Evolutionary conservation across 23 tunicate genomes (phyloP).

Genomic region (Halocynthia aurantium): DNA sequence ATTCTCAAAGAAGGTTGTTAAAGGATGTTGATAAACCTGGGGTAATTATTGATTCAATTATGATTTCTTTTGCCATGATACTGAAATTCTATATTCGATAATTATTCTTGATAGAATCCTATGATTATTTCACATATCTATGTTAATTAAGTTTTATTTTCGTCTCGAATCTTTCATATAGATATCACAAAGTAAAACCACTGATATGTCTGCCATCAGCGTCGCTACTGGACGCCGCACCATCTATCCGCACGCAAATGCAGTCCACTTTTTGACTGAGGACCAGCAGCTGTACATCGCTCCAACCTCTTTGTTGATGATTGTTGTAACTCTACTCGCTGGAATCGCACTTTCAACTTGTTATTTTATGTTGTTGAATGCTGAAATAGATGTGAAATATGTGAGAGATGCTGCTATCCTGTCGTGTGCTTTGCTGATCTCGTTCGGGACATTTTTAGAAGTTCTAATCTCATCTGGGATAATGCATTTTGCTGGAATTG

Average conservation of each 20-base stretch:
- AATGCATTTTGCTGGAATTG: not conserved
- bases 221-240: not conserved
- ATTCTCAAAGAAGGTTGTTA: too few relatives aligned
- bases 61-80: too few relatives aligned
- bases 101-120: too few relatives aligned
- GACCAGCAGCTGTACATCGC: not conserved
- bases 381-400: constrained; percentile 5
- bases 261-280: not conserved
- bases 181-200: too few relatives aligned
- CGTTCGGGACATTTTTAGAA: constrained; percentile 1
- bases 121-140: too few relatives aligned
- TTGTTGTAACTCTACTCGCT: not conserved
- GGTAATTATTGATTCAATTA: too few relatives aligned
- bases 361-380: not conserved
- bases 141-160: too few relatives aligned
- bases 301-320: not conserved
- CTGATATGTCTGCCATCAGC: not conserved
- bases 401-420: not conserved
- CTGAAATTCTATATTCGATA: too few relatives aligned
- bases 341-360: not conserved
- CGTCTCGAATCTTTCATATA: too few relatives aligned
- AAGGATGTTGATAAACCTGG: too few relatives aligned
- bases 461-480: not conserved
- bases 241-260: not conserved
- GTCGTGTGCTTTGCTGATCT: not conserved